Percentiles rank a stretch among this genome's conserved stretches.
Conservation (phyloP, 2,113 vertebrate genomes). For the Cebidichthys violaceus region DNA sequence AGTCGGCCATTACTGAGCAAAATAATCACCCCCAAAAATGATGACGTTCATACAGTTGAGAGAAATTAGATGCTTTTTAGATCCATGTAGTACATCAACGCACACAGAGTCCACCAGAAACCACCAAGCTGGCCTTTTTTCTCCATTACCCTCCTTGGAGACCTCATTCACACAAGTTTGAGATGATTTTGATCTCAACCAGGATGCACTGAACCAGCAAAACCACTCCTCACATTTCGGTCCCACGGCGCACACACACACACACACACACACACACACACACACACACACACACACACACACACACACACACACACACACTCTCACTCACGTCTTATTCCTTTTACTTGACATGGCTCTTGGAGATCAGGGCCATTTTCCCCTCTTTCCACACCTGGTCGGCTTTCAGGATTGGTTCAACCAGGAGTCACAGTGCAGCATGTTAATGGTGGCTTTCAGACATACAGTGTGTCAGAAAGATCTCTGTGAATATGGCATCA, state of each 20-base stretch:
- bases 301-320: constrained; percentile 11
- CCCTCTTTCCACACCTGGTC: constrained; percentile 55
- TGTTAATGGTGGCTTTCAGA: constrained; percentile 24
- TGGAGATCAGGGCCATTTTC: constrained; percentile 53
- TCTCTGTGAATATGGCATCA: constrained; percentile 15
- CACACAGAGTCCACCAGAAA: constrained; percentile 27
- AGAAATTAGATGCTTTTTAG: background rate
- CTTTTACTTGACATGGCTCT: constrained; percentile 50
- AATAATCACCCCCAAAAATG: background rate
- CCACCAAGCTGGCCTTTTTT: constrained; percentile 44
- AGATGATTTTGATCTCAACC: constrained; percentile 72
- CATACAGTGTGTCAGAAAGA: background rate
- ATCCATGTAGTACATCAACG: background rate
- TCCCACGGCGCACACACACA: constrained; percentile 38
- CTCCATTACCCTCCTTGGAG: constrained; percentile 69
- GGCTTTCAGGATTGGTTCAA: constrained; percentile 61
- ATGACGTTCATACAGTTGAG: background rate
- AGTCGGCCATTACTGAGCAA: background rate
- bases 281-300: constrained; percentile 7
- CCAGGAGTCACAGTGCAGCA: constrained; percentile 42
- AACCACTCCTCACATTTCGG: constrained; percentile 64
- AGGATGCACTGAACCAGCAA: constrained; percentile 75
- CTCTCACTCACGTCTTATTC: constrained; percentile 23
- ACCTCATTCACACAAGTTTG: constrained; percentile 73
- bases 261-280: constrained; percentile 6